Evolutionary conservation across 2,797 vertebrate genomes (phyloP).

Genomic region (Chaenodraco wilsoni): DNA sequence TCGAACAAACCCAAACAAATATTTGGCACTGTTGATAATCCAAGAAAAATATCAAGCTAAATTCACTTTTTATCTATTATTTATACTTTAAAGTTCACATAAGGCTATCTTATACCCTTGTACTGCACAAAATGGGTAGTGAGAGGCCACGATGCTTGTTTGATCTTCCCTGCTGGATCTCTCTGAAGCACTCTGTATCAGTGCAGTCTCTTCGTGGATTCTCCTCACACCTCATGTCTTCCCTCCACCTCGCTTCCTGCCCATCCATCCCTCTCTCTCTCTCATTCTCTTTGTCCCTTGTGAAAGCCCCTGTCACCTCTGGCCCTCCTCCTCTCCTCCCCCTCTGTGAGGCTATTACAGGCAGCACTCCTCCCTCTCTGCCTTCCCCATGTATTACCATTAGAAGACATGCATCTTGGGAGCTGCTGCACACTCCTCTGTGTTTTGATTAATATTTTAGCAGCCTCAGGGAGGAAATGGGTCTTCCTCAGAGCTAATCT

Average conservation of each 20-base stretch:
- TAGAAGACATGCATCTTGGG: constrained; percentile 94
- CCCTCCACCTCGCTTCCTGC: constrained; percentile 67
- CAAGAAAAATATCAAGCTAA: constrained; percentile 46
- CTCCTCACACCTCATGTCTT: constrained; percentile 79
- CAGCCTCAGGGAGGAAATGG: constrained; percentile 93
- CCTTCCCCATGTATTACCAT: constrained; percentile 90
- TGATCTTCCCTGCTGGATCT: constrained; percentile 66
- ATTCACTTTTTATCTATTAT: constrained; percentile 69
- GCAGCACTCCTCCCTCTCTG: constrained; percentile 89
- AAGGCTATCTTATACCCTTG: constrained; percentile 51
- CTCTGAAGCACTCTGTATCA: constrained; percentile 61
- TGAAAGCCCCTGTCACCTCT: constrained; percentile 83
- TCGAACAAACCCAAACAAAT: constrained; percentile 31
- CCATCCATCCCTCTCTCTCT: constrained; percentile 68
- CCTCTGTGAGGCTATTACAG: constrained; percentile 87
- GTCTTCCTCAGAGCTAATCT: constrained; percentile 94
- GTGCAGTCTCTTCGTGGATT: constrained; percentile 71
- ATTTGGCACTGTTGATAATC: constrained; percentile 45
- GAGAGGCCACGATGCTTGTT: constrained; percentile 60
- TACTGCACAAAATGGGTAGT: constrained; percentile 52
- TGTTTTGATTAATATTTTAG: constrained; percentile 99
- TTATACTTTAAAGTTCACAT: constrained; percentile 61
- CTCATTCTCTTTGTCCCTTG: constrained; percentile 75
- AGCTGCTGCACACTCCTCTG: constrained; percentile 91
- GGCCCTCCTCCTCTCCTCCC: constrained; percentile 83